These are phyloP conservation scores for Netelia virgata DNA, from an alignment of 2,888 invertebrate genomes.

Conservation along the genomic window DNA sequence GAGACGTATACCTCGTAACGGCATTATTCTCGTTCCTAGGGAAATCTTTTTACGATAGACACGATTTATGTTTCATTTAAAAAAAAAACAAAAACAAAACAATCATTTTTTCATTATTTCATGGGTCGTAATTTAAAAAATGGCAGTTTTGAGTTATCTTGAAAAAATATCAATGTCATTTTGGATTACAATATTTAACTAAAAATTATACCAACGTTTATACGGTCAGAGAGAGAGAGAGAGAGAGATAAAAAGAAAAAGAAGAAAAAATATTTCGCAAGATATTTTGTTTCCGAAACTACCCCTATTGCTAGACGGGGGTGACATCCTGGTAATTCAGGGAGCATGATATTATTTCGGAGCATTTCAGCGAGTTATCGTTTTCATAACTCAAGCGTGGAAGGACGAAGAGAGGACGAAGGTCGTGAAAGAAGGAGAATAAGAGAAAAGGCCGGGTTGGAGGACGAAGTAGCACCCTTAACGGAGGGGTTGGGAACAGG, in stretches of 20 bases:
- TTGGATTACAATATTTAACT: too few relatives aligned
- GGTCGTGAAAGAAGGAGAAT: constrained; percentile 52
- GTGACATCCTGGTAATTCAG: constrained; percentile 25
- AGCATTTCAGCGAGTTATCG: constrained; percentile 75
- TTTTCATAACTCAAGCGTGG: constrained; percentile 77
- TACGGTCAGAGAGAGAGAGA: too few relatives aligned
- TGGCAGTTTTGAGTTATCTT: too few relatives aligned
- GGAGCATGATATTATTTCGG: constrained; percentile 38
- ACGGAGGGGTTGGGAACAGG: constrained; percentile 49
- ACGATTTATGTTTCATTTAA: too few relatives aligned
- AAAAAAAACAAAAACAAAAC: not conserved
- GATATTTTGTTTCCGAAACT: constrained; percentile 2
- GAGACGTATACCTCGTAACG: too few relatives aligned
- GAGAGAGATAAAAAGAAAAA: too few relatives aligned
- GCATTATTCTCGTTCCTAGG: too few relatives aligned
- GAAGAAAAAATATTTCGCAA: not conserved
- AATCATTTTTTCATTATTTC: not conserved
- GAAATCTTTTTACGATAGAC: too few relatives aligned
- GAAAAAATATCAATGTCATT: too few relatives aligned
- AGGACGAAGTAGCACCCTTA: constrained; percentile 30
- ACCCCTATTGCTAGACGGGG: not conserved
- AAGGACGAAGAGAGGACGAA: too few relatives aligned
- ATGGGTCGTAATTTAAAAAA: too few relatives aligned
- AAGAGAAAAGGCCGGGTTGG: constrained; percentile 28
- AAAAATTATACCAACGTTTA: too few relatives aligned